phyloP scores from a whole-genome alignment of 1,140 invertebrate species.

The Fopius arisanus region DNA sequence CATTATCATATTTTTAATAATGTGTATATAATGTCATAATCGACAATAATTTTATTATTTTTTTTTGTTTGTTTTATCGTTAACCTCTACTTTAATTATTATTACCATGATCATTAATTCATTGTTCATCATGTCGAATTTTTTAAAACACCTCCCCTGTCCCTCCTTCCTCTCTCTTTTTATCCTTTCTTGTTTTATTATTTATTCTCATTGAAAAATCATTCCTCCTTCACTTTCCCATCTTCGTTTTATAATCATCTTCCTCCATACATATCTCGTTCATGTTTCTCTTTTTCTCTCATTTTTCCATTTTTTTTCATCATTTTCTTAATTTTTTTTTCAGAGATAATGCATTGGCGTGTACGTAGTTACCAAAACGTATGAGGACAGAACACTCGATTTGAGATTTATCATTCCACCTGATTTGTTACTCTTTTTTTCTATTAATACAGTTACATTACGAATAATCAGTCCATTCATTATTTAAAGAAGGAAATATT shows the following conservation, averaged over 20 bases:
- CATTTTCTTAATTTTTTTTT: slow-evolving; percentile 36
- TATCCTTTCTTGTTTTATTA: slow-evolving; percentile 31
- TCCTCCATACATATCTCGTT: slow-evolving; percentile 23
- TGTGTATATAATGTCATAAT: slow-evolving; percentile 39
- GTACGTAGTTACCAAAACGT: slow-evolving; percentile 11
- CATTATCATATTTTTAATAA: slow-evolving; percentile 36
- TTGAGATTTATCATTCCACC: neutral
- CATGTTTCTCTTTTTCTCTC: slow-evolving; percentile 19
- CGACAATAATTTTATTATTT: slow-evolving; percentile 35
- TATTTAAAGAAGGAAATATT: slow-evolving; percentile 10
- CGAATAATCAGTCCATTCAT: slow-evolving; percentile 6
- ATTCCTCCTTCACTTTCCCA: neutral
- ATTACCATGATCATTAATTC: slow-evolving; percentile 42
- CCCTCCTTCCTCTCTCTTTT: slow-evolving; percentile 39
- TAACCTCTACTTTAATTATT: slow-evolving; percentile 35
- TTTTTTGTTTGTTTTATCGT: slow-evolving; percentile 24
- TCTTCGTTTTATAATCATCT: slow-evolving; percentile 6
- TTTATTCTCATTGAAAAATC: neutral
- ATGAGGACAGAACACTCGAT: slow-evolving; percentile 12
- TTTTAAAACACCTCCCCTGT: slow-evolving; percentile 29
- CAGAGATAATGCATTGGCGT: slow-evolving; percentile 59
- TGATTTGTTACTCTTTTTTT: neutral
- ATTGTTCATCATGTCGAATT: slow-evolving; percentile 26
- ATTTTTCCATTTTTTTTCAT: slow-evolving; percentile 42
- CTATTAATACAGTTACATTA: slow-evolving; percentile 15